Conservation (phyloP, 1,140 invertebrate genomes). For the Danaus plexippus region DNA sequence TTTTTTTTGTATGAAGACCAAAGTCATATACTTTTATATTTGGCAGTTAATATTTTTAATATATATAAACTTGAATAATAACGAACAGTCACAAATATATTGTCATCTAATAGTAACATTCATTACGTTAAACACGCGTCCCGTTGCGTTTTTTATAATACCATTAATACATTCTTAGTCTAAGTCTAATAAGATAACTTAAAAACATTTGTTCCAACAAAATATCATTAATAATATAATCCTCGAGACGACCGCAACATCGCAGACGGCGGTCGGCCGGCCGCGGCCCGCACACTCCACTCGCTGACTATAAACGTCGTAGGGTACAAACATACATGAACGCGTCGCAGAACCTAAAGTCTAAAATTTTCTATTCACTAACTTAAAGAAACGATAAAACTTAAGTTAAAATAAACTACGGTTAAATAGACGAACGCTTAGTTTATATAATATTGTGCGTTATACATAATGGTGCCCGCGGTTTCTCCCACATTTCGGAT, state of each 20-base stretch:
- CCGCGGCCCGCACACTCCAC: too few species aligned
- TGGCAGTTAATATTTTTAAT: conserved; percentile 6
- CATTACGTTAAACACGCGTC: conserved; percentile 33
- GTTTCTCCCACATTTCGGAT: conserved; percentile 11
- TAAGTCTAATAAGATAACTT: conserved; percentile 25
- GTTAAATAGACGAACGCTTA: conserved; percentile 4
- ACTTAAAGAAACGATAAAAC: conserved; percentile 13
- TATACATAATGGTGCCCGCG: conserved; percentile 3
- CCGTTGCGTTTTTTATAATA: conserved; percentile 31
- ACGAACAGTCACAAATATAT: conserved; percentile 3
- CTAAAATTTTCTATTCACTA: conserved; percentile 24
- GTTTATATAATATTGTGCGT: conserved; percentile 35
- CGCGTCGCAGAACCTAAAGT: conserved; percentile 54
- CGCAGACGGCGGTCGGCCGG: too few species aligned
- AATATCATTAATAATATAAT: conserved; percentile 11
- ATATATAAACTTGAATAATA: conserved; percentile 9
- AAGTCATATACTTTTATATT: neutral
- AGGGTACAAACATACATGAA: conserved; percentile 60
- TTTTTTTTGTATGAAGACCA: too few species aligned
- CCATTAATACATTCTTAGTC: conserved; percentile 17
- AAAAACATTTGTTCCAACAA: conserved; percentile 32
- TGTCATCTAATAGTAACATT: conserved; percentile 2
- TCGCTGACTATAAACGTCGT: conserved; percentile 36
- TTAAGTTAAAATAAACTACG: conserved; percentile 7
- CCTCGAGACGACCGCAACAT: too few species aligned